Evolutionary conservation across 1,140 invertebrate species (phyloP), one percentile per base, ranked within the genome.

Genomic region (Drosophila littoralis): DNA sequence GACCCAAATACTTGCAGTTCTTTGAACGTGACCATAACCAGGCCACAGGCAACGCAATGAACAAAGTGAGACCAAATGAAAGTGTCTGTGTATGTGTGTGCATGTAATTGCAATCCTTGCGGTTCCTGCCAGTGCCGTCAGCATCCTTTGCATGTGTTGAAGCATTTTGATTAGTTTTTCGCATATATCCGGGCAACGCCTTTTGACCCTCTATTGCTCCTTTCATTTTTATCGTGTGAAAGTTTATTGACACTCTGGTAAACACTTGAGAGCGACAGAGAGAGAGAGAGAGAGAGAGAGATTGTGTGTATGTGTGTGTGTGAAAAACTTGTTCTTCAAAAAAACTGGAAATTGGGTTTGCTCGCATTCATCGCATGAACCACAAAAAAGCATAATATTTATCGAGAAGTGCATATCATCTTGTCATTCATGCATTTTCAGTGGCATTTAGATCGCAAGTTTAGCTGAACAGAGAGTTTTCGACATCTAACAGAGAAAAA

Each of bases 131-230:
- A 68, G 9, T 4, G 55, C 38, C 54, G 66, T 8, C 38, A 59
- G 45, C 55, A 52, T 65, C 7, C 55, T 43, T 17, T 45, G 52
- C 42, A 59, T 69, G 42, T 40, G 58, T 36, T 60, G 51, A 33
- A 70, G 60, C 78, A 63, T 78, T 81, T 82, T 86, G 71, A 81
- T 88, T 82, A 77, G 60, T 66, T 82, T 79, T 77, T 70, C 50
- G 63, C 59, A 71, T 77, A 63, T 71, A 70, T 71, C 36, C 22
- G 32, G 17, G 60, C 58, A 73, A 46, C 17, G 50, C 38, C 42
- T 50, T 58, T 55, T 48, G 12, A 17, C 45, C 50, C n/a, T 40
- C 6, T 57, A 17, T 63, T 45, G 43, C 40, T 42, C 42, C 68
- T 35, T 51, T 42, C 46, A 58, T 54, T 33, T 77, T 42, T 40